Conservation (phyloP, 2,113 vertebrate species). For the Oreochromis aureus region DNA sequence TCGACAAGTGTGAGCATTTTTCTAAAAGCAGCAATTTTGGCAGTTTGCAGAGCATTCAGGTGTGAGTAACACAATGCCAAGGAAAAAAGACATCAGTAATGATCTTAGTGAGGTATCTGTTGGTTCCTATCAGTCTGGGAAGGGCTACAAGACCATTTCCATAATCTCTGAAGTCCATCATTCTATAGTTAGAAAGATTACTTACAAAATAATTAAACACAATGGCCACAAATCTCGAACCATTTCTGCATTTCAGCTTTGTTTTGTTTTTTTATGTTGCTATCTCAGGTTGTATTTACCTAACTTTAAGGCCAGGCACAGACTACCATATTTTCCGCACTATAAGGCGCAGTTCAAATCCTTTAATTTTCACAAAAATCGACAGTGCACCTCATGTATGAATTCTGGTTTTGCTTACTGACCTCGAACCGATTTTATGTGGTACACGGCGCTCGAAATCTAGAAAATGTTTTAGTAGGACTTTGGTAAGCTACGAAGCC, state of each 20-base stretch:
- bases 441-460: accelerated
- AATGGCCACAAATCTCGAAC: neutral
- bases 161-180: neutral
- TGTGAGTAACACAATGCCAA: neutral
- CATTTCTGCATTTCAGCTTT: neutral
- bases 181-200: neutral
- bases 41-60: neutral
- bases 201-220: neutral
- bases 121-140: neutral
- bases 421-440: neutral
- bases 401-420: neutral
- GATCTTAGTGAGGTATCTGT: neutral
- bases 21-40: neutral
- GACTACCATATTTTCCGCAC: neutral
- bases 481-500: neutral
- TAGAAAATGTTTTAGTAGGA: neutral
- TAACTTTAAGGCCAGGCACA: accelerated
- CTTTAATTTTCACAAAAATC: neutral
- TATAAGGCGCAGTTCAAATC: accelerated
- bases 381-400: neutral
- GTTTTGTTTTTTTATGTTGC: accelerated
- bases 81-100: neutral
- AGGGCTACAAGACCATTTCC: neutral
- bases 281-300: neutral
- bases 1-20: neutral